Evolutionary conservation across 1,140 invertebrate species (phyloP).

Genomic region (Hydropsyche tenuis): DNA sequence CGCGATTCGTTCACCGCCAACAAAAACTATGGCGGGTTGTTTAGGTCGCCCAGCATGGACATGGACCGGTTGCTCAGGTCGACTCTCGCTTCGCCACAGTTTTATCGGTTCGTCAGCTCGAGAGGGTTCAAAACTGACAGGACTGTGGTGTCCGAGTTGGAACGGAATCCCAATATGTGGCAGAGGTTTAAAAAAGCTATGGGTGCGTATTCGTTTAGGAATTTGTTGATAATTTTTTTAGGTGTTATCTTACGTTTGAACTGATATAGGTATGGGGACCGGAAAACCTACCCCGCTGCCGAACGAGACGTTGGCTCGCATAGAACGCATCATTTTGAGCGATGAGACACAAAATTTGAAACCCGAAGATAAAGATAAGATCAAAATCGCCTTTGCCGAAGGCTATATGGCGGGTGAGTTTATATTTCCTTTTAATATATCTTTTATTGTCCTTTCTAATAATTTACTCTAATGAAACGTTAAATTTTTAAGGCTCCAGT

Average conservation of each 20-base stretch:
- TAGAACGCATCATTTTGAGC: constrained; percentile 55
- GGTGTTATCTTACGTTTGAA: too few relatives aligned
- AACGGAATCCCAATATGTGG: constrained; percentile 71
- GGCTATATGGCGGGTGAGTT: constrained; percentile 77
- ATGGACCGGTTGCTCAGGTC: not conserved
- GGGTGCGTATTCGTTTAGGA: constrained; percentile 61
- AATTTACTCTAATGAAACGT: not conserved
- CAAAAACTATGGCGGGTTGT: constrained; percentile 53
- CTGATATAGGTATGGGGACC: not conserved
- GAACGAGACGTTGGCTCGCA: constrained; percentile 52
- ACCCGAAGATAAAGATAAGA: constrained; percentile 68
- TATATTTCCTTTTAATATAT: constrained; percentile 26
- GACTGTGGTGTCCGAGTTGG: constrained; percentile 69
- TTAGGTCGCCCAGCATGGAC: not conserved
- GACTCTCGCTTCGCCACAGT: constrained; percentile 45
- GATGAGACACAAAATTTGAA: constrained; percentile 55
- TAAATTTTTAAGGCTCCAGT: constrained; percentile 54
- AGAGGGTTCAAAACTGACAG: constrained; percentile 80
- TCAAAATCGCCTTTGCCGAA: constrained; percentile 90
- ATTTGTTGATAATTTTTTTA: too few relatives aligned
- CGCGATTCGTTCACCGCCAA: constrained; percentile 56
- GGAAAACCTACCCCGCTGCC: not conserved
- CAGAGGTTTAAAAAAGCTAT: constrained; percentile 66
- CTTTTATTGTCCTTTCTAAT: not conserved
- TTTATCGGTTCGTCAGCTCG: constrained; percentile 59